Evolutionary conservation across 92 coral and sea anemone genomes (phyloP).

Genomic region (Epizoanthus stellaris): DNA sequence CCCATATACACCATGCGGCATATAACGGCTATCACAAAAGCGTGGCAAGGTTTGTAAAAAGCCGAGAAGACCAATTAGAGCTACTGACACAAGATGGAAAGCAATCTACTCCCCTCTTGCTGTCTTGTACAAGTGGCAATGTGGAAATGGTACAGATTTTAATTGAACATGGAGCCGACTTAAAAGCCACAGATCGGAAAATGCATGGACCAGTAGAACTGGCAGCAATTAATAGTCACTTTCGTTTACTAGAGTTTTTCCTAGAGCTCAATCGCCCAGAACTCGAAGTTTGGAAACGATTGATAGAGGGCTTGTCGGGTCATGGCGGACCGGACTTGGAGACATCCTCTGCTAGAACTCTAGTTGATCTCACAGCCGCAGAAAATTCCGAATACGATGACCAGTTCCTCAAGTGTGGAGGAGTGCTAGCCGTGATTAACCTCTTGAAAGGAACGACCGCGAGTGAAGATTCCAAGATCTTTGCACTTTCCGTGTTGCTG

Average conservation of each 20-base stretch:
- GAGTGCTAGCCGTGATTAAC: constrained; percentile 67
- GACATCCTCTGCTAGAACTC: constrained; percentile 75
- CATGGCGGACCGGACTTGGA: constrained; percentile 60
- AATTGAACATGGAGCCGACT: constrained; percentile 82
- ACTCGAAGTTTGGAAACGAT: constrained; percentile 78
- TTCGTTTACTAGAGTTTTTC: constrained; percentile 78
- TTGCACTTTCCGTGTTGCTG: constrained; percentile 73
- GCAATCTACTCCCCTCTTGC: constrained; percentile 80
- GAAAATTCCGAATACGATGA: constrained; percentile 66
- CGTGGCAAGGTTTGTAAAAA: constrained; percentile 84
- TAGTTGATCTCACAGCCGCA: constrained; percentile 77
- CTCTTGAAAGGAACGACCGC: constrained; percentile 70
- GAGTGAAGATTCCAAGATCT: constrained; percentile 76
- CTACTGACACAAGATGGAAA: constrained; percentile 90
- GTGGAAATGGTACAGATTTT: constrained; percentile 88
- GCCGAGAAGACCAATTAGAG: constrained; percentile 90
- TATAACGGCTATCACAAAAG: constrained; percentile 95
- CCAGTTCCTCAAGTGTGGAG: constrained; percentile 70
- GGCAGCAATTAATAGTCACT: constrained; percentile 76
- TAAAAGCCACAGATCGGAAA: constrained; percentile 81
- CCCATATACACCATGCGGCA: constrained; percentile 98
- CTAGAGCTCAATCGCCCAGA: constrained; percentile 72
- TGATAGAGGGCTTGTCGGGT: constrained; percentile 69
- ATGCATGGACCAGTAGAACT: constrained; percentile 80
- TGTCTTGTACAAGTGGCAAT: constrained; percentile 89